These are phyloP conservation scores for Contarinia nasturtii DNA, from an alignment of 1,140 invertebrate species.

Conservation along the genomic window DNA sequence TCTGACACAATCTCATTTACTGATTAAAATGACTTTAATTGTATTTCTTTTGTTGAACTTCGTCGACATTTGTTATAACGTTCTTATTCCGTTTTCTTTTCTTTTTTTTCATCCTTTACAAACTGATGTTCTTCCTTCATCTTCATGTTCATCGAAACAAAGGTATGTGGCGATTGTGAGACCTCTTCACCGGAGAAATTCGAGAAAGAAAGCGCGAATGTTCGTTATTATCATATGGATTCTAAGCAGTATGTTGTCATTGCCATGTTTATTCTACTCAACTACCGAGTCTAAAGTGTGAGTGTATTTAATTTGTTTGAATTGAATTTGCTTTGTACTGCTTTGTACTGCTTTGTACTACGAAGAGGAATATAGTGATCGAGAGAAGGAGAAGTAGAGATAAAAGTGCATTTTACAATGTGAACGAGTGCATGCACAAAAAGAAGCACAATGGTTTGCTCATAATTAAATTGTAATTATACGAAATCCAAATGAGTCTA, in stretches of 20 bases:
- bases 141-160: too few species aligned
- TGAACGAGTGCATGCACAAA: too few species aligned
- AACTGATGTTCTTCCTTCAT: conserved; percentile 34
- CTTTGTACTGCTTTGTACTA: not conserved
- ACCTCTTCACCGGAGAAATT: conserved; percentile 68
- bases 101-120: conserved; percentile 5
- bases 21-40: too few species aligned
- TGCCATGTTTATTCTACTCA: conserved; percentile 69
- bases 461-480: too few species aligned
- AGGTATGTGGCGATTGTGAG: conserved; percentile 84
- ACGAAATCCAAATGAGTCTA: too few species aligned
- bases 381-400: too few species aligned
- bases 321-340: conserved; percentile 1
- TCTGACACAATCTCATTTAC: too few species aligned
- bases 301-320: conserved; percentile 13
- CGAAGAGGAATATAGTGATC: not conserved
- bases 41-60: too few species aligned
- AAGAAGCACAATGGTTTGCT: too few species aligned
- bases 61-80: too few species aligned
- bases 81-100: too few species aligned
- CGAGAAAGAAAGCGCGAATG: conserved; percentile 50
- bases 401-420: too few species aligned
- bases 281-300: conserved; percentile 53
- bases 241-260: conserved; percentile 50
- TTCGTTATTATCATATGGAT: conserved; percentile 68